Base-by-base conservation (phyloP, 1,140 invertebrate genomes). In the Drosophila tani region DNA sequence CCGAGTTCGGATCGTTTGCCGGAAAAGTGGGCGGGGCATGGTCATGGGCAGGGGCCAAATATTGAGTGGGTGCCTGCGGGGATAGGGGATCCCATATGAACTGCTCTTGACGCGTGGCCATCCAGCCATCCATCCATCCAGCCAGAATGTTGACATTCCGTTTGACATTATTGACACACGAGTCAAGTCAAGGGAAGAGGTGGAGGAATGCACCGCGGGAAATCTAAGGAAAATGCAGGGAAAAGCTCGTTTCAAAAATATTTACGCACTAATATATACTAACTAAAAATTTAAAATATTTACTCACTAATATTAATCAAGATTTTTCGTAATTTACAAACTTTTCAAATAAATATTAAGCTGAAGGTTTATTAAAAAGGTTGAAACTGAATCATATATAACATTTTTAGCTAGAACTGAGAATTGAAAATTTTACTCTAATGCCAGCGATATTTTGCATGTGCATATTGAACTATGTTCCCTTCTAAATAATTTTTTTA, bases 91-190 rank as follows among this genome's bases (percentile, higher is more conserved):
- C 55, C 53, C 53, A 70, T 27, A 53, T 63, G 74, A 50, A 68
- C 40, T 69, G 51, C 43, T 60, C 45, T 50, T 88, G 83, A 88
- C 83, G 83, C 83, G 83, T 87, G 83, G 76, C 84, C 80, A 76
- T 69, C 35, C 29, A 53, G 12, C 29, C 51, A 53, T 35, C 29
- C 51, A 55, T 40, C 9, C 51, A 55, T 38, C 17, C 51, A 56
- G n/a, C 9, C 68, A 46, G 84, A 68, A 80, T 87, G 77, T 87
- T 87, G 84, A 87, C 84, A 87, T 84, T 81, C 65, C 79, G 85
- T 84, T 87, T 84, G 85, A 83, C 84, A 86, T 73, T 87, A 88
- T 87, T 87, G 85, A 87, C 84, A 87, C 84, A 88, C 84, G 77
- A 87, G 84, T 87, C 84, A 80, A 77, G 43, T 49, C 38, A 32